Base-by-base conservation (phyloP, 2,113 vertebrate species). In the Gobius niger region DNA sequence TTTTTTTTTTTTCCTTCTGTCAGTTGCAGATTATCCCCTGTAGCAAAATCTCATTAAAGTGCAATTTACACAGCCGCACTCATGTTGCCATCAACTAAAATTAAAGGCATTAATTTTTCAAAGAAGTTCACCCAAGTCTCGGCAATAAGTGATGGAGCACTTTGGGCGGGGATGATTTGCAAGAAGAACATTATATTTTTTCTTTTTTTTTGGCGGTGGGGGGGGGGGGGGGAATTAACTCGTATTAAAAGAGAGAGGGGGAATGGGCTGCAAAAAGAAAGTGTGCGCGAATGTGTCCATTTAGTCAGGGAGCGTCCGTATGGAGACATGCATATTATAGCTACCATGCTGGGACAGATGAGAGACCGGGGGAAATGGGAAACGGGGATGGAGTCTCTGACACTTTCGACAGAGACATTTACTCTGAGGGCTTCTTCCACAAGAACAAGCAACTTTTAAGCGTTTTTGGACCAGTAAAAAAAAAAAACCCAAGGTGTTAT, bases 1-100 rank as follows among this genome's bases (percentile, higher is more conserved):
- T 34, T 34, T 97, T 97, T 89, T 95, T 95, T 96, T 34, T 34
- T 34, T 34, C 24, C 24, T n/a, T n/a, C 94, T 98, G 96, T 96
- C 97, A 96, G 95, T 96, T 96, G 95, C 96, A 97, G 97, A 99
- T 99, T 99, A 99, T 99, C 97, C 98, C 98, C 98, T 96, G 96
- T 99, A 99, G 98, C 97, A 99, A 98, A 98, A 99, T 97, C 96
- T 99, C 98, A 99, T 99, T 99, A 99, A 99, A 99, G 94, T 95
- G 96, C 98, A 98, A 99, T 99, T 99, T 99, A 98, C 95, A 94
- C 95, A 98, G 96, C 96, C 94, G 93, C 93, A 93, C 95, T 98
- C 97, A 98, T 99, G 96, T 96, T 98, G 95, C 96, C 97, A 99
- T 99, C 96, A 98, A 98, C 95, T 95, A 97, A 98, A 99, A 99